Evolutionary conservation across 2,888 invertebrate genomes (phyloP), one percentile per base, ranked within the genome.

Genomic region (Zeuzera pyrina): DNA sequence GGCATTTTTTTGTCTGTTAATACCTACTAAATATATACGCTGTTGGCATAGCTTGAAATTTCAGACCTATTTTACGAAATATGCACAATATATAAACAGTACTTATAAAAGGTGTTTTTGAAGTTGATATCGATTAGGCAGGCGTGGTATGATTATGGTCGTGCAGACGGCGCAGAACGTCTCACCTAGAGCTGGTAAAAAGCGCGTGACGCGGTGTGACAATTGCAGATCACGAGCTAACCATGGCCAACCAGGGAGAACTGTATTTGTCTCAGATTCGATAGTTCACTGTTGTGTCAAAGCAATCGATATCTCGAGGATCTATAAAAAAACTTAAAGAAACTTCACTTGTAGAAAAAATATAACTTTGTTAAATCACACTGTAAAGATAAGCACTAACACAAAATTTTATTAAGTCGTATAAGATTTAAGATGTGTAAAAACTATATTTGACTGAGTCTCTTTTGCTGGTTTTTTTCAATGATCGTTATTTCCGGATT

Each of bases 141-240:
- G 50, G 43, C 55, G 51, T 56, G 49, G 39, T 50, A 42, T 41
- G 45, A 43, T 45, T 55, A 55, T 64, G 64, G 66, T 73, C 73
- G 54, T 54, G 58, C 56, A 41, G 53, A 45, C 43, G 67, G 68
- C 51, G 49, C 55, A 48, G 56, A 76, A 71, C 74, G 76, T 54
- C 71, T 70, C 76, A 76, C 79, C 78, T 70, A 70, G 56, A 67
- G 67, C 53, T 71, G 60, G 60, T 63, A 78, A 78, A 79, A 79
- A 74, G 58, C 48, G 61, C 65, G 58, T 47, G 45, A 43, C 43
- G 53, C 29, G 11, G 19, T 31, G 35, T 15, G 54, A 47, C 47
- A 71, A 81, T 78, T 45, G 60, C 41, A 30, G 51, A 54, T 72
- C 81, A 79, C 81, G 78, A 71, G 45, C 43, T 51, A 46, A 54